Percentiles rank a stretch among this genome's conserved stretches.
phyloP scores from a whole-genome alignment of 2,113 vertebrate species.

The Microtus richardsoni region DNA sequence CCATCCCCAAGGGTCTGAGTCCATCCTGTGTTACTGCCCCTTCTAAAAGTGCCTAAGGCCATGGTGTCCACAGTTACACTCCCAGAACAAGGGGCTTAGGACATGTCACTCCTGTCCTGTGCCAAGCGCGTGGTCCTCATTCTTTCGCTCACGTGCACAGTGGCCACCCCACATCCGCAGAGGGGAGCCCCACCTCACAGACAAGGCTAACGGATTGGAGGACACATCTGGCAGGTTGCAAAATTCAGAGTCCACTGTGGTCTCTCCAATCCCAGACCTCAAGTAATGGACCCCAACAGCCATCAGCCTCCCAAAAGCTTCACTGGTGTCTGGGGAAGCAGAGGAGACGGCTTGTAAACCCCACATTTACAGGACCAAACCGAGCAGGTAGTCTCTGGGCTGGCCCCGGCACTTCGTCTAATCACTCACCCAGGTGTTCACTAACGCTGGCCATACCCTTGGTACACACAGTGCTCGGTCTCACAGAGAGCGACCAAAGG shows the following conservation, averaged over 20 bases:
- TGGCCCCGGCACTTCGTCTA: not conserved
- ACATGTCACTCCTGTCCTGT: fast-evolving
- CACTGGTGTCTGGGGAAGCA: not conserved
- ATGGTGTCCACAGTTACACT: not conserved
- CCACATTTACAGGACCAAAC: not conserved
- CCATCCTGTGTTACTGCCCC: not conserved
- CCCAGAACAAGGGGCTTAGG: not conserved
- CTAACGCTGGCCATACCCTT: not conserved
- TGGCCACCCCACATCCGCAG: not conserved
- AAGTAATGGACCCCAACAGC: not conserved
- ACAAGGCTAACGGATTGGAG: not conserved
- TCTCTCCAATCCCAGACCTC: not conserved
- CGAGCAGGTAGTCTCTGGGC: not conserved
- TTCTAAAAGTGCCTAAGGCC: not conserved
- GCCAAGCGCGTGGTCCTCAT: not conserved
- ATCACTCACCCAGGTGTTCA: not conserved
- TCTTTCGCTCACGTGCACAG: not conserved
- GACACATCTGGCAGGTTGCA: not conserved
- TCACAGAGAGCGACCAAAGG: not conserved
- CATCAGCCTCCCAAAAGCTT: not conserved
- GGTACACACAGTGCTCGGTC: too few species aligned
- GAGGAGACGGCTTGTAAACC: not conserved
- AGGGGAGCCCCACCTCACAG: not conserved
- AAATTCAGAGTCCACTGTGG: not conserved
- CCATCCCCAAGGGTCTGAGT: not conserved